phyloP scores from a whole-genome alignment of 2,113 vertebrate genomes.

The Megaptera novaeangliae region DNA sequence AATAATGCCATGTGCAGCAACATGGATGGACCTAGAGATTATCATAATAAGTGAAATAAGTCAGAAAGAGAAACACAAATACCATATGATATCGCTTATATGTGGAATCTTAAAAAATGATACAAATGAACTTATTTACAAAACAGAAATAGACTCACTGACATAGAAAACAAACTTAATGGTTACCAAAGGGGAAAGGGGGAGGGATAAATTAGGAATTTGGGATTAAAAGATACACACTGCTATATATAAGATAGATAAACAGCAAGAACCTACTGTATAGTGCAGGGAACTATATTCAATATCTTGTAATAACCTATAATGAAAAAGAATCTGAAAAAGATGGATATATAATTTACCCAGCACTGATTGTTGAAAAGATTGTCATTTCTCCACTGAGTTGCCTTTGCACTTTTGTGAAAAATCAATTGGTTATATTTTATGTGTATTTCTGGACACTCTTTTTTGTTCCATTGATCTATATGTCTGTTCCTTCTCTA shows the following conservation, averaged over 20 bases:
- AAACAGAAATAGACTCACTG: background rate
- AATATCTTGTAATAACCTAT: background rate
- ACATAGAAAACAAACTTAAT: background rate
- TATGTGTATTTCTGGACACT: no score
- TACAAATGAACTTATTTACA: background rate
- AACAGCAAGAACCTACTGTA: background rate
- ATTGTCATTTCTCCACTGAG: background rate
- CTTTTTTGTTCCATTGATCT: background rate
- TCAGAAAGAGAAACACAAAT: background rate
- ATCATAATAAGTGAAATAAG: background rate
- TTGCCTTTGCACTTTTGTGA: background rate
- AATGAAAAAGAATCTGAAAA: background rate
- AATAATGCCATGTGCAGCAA: background rate
- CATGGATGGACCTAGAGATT: background rate
- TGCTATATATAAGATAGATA: background rate
- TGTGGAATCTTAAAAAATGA: background rate
- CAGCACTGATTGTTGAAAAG: background rate
- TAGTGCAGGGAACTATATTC: background rate
- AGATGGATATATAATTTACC: background rate
- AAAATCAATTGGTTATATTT: background rate
- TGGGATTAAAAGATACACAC: background rate
- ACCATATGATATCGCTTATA: background rate
- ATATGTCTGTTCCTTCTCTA: background rate
- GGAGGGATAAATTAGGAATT: background rate
- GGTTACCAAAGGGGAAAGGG: background rate